Evolutionary conservation across 1,140 invertebrate genomes (phyloP).

Genomic region (Tetraneura akinire): DNA sequence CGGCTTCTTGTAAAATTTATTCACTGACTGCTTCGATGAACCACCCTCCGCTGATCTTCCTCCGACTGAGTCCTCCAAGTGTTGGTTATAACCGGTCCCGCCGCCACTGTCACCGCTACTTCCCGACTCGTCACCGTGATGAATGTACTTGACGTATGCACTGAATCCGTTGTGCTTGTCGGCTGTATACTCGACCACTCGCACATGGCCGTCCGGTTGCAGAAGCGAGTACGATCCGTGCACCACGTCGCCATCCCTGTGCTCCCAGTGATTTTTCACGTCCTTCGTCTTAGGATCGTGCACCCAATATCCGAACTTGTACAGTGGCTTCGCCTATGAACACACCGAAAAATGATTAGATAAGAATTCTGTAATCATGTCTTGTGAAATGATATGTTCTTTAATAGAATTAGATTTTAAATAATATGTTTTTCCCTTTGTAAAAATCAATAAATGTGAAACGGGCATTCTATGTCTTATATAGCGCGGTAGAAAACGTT

Average conservation of each 20-base stretch:
- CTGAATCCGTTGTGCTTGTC: slow-evolving; percentile 61
- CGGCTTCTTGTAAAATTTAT: slow-evolving; percentile 21
- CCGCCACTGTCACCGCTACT: slow-evolving; percentile 52
- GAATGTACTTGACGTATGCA: slow-evolving; percentile 57
- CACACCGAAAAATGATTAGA: neutral
- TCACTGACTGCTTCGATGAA: neutral
- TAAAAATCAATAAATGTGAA: no score
- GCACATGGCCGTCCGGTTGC: slow-evolving; percentile 61
- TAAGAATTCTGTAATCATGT: no score
- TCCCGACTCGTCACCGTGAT: slow-evolving; percentile 37
- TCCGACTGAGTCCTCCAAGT: neutral
- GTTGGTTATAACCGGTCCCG: neutral
- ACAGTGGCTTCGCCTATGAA: slow-evolving; percentile 58
- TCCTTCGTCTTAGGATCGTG: slow-evolving; percentile 63
- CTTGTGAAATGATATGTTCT: no score
- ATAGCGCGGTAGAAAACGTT: no score
- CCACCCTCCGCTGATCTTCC: neutral
- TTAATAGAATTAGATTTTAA: no score
- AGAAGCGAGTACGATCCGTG: slow-evolving; percentile 63
- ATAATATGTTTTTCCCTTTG: no score
- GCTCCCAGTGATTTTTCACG: slow-evolving; percentile 62
- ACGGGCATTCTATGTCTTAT: no score
- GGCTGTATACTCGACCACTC: slow-evolving; percentile 61
- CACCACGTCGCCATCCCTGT: slow-evolving; percentile 61
- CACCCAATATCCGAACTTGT: slow-evolving; percentile 64